Conservation (phyloP, 2,113 vertebrate species). For the Barnardius zonarius region DNA sequence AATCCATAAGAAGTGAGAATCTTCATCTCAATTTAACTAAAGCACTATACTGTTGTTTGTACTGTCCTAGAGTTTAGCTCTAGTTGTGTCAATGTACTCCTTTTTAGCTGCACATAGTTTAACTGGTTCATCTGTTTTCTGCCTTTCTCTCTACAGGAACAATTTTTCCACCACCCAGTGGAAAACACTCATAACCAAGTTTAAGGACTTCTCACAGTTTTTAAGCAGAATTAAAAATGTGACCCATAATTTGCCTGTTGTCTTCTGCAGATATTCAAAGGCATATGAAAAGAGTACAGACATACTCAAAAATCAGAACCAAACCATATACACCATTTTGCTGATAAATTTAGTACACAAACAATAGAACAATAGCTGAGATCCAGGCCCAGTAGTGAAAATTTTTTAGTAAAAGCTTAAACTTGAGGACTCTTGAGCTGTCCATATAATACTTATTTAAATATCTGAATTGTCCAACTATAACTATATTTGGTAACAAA, state of each 20-base stretch:
- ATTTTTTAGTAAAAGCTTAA: background rate
- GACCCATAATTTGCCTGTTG: background rate
- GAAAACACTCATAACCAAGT: background rate
- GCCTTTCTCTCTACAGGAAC: background rate
- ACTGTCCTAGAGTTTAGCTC: background rate
- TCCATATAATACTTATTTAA: background rate
- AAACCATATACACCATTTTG: background rate
- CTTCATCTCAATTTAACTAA: background rate
- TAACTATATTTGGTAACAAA: background rate
- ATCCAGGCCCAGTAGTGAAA: background rate
- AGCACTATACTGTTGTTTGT: background rate
- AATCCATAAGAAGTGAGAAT: background rate
- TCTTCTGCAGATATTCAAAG: background rate
- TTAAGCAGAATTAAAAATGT: background rate
- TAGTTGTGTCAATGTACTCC: background rate
- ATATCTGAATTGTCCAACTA: background rate
- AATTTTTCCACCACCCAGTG: background rate
- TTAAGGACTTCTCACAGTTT: background rate
- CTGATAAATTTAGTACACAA: background rate
- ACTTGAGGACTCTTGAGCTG: background rate
- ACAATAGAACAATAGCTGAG: background rate
- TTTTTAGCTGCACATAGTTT: background rate
- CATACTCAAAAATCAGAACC: background rate
- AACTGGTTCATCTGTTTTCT: background rate
- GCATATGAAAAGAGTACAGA: background rate